Evolutionary conservation across 2,888 invertebrate genomes (phyloP), one percentile per base, ranked within the genome.

Genomic region (Tenthredo notha): DNA sequence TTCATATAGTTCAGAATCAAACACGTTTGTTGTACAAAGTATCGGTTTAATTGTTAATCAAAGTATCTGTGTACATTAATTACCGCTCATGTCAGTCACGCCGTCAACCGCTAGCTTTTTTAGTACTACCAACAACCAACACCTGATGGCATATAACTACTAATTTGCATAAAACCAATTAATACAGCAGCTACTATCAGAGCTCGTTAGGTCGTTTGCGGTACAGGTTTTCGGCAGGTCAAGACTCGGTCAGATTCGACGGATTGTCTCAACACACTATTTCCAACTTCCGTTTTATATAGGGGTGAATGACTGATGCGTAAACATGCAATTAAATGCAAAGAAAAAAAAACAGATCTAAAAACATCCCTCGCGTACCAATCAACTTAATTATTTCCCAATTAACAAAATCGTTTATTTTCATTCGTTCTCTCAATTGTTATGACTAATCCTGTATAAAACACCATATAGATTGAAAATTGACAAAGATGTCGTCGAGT

Each of bases 81-180:
- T 54, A 50, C 50, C 77, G 29, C 29, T 25, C 40, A 21, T 58
- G 80, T 80, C 80, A 37, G 61, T 80, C 80, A 61, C 61, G 58
- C 21, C 80, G 80, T 61, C 80, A 37, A 47, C 29, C 21, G 80
- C 37, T 40, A 50, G 61, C 21, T 61, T 40, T 40, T 37, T 58
- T 40, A 58, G 61, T 58, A 80, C 5, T 21, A 77, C 15, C 15
- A n/a, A n/a, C 9, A n/a, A 54, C 25, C 61, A 18, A 25, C 61
- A 61, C 61, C 61, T 61, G 47, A 12, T 15, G 61, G 61, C 61
- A 21, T 72, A 29, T 33, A n/a, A 29, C 9, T 18, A 40, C 33
- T 58, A 80, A 80, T 80, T 80, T 61, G 80, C 80, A 80, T 80
- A 80, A 40, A 80, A 61, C 80, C 80, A 61, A 80, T 61, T 61